Base-by-base conservation (phyloP, 2,113 vertebrate species). In the Smithornis capensis region DNA sequence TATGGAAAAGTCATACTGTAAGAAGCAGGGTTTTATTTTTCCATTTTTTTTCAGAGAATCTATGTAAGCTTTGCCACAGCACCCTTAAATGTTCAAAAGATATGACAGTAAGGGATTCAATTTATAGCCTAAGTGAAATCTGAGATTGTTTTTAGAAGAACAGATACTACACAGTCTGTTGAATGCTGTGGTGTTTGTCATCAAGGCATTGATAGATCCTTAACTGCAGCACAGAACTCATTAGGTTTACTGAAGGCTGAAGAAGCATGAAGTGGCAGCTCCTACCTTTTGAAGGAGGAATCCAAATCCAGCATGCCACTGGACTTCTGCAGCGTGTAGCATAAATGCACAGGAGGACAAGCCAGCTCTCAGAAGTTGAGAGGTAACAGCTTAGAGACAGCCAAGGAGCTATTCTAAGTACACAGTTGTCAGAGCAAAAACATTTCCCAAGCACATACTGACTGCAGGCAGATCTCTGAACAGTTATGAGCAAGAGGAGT, bases 21-120 rank as follows among this genome's bases (percentile, higher is more conserved):
- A 97, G 92, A 92, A 89, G 75, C 80, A 69, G 76, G 24, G 55
- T 22, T 96, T 95, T 95, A 78, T 91, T 95, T 93, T 78, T 52
- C 69, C 56, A 4, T 8, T 93, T 96, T 97, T 94, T 96, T 90
- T 25, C 90, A 28, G 44, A 83, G 89, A 96, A 90, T 89, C 29
- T 52, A 84, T 40, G 69, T 83, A 92, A 96, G 89, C 57, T 96
- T 96, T 91, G 83, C 49, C 8, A 78, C 31, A 94, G 83, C 64
- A 93, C 60, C 71, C 52, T 40, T 87, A 89, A 87, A 77, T 24
- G 86, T 89, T 91, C 83, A 83, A 68, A 78, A 94, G 40, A 18
- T n/a, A 89, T 31, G 50, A 76, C 93, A 87, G 91, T 74, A 47
- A 80, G 40, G 67, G 18, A 88, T 87, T 91, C 70, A 84, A 76